A percentile compares a stretch with the other conserved stretches of the same genome.
Conservation (phyloP, 2,888 invertebrate genomes). For the Zaprionus obscuricornis region DNA sequence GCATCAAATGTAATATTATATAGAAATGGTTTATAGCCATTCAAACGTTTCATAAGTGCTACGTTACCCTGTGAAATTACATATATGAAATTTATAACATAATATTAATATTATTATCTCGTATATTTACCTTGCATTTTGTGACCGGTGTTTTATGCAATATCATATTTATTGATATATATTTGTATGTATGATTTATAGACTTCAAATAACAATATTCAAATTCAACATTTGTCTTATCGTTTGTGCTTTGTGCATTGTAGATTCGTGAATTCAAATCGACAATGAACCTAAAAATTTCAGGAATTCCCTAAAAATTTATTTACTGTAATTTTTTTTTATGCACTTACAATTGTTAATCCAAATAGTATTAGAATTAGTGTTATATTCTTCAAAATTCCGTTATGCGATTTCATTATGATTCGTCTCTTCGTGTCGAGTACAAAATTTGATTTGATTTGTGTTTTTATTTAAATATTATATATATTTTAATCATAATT, state of each 20-base stretch:
- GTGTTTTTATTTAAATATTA: too few relatives aligned
- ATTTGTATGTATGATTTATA: conserved; percentile 32
- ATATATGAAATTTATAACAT: background rate
- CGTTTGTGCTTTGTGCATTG: conserved; percentile 20
- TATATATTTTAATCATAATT: too few relatives aligned
- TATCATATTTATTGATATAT: conserved; percentile 11
- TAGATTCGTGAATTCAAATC: conserved; percentile 37
- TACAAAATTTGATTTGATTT: too few relatives aligned
- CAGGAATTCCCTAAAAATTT: too few relatives aligned
- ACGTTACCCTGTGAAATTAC: conserved; percentile 8
- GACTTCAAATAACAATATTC: conserved; percentile 32
- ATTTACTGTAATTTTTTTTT: too few relatives aligned
- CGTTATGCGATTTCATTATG: too few relatives aligned
- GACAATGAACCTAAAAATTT: conserved; percentile 6
- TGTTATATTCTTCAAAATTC: too few relatives aligned
- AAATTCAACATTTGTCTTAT: background rate
- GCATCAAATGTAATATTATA: conserved; percentile 16
- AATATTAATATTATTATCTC: background rate
- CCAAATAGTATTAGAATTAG: too few relatives aligned
- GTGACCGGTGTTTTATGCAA: conserved; percentile 2
- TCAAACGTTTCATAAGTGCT: conserved; percentile 22
- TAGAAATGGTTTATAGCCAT: conserved; percentile 16
- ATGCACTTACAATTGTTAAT: too few relatives aligned
- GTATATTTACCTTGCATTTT: conserved; percentile 3
- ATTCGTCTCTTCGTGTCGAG: too few relatives aligned